phyloP scores from a whole-genome alignment of 2,113 vertebrate species.

The Fulmarus glacialis region DNA sequence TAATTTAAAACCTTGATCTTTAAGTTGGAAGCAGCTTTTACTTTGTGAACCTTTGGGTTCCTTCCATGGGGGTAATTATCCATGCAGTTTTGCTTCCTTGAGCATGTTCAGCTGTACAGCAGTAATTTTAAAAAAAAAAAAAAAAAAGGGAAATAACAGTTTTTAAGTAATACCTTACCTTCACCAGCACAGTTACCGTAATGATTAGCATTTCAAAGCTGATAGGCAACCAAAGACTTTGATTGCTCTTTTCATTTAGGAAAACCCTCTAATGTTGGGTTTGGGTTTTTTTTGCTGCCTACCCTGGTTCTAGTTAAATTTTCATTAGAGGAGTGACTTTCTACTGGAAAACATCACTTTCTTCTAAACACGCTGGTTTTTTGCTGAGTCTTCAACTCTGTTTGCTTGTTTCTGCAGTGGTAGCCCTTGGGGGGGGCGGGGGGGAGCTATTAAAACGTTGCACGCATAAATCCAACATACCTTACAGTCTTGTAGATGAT shows the following conservation, averaged over 20 bases:
- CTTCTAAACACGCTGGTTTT: not conserved
- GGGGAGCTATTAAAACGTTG: not conserved
- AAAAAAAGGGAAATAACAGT: not conserved
- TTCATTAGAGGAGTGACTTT: not conserved
- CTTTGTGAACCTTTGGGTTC: not conserved
- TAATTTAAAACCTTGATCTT: constrained; percentile 41
- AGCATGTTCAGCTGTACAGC: not conserved
- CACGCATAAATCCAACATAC: not conserved
- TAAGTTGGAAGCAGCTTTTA: constrained; percentile 24
- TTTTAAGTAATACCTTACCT: constrained; percentile 8
- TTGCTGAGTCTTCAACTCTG: not conserved
- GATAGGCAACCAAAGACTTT: not conserved
- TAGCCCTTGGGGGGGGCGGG: not conserved
- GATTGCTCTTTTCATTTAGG: not conserved
- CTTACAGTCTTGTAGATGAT: not conserved
- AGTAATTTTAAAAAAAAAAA: not conserved
- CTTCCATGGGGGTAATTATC: constrained; percentile 2
- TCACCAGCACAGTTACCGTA: not conserved
- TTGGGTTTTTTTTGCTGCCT: not conserved
- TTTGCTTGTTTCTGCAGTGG: not conserved
- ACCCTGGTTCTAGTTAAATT: not conserved
- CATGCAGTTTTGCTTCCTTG: not conserved
- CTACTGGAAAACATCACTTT: not conserved
- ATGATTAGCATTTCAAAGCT: not conserved
- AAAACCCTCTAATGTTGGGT: not conserved